Evolutionary conservation across 2,888 invertebrate genomes (phyloP).

Genomic region (Philhelius pedissequus): DNA sequence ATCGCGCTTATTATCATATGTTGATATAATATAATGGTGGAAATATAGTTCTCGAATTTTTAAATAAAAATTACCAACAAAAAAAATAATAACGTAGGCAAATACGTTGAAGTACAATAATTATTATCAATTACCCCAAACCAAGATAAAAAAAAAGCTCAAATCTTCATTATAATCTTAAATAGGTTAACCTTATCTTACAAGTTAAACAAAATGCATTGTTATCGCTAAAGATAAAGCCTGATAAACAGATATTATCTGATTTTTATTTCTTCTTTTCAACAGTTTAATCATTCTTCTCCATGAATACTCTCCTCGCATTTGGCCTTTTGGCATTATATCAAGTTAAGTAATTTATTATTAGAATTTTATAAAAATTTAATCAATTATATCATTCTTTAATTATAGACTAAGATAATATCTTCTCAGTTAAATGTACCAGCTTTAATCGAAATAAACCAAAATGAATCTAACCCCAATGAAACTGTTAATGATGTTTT

Average conservation of each 20-base stretch:
- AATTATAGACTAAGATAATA: background rate
- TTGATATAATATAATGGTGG: no score
- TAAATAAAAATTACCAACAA: no score
- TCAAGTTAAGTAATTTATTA: background rate
- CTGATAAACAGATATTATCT: background rate
- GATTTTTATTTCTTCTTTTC: background rate
- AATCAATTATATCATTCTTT: background rate
- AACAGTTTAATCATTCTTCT: background rate
- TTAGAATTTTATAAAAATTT: background rate
- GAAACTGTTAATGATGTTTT: constrained; percentile 21
- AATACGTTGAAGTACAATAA: no score
- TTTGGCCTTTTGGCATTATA: background rate
- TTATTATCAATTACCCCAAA: no score
- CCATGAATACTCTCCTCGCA: background rate
- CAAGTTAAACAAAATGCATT: background rate
- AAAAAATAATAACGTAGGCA: background rate
- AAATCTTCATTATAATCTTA: no score
- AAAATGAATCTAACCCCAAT: background rate
- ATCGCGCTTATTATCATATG: no score
- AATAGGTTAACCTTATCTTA: background rate
- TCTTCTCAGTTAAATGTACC: background rate
- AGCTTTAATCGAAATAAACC: background rate
- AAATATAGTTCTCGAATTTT: no score
- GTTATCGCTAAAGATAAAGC: background rate
- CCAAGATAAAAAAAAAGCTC: no score